Evolutionary conservation across 2,797 vertebrate species (phyloP).

Genomic region (Fistularia tabacaria): DNA sequence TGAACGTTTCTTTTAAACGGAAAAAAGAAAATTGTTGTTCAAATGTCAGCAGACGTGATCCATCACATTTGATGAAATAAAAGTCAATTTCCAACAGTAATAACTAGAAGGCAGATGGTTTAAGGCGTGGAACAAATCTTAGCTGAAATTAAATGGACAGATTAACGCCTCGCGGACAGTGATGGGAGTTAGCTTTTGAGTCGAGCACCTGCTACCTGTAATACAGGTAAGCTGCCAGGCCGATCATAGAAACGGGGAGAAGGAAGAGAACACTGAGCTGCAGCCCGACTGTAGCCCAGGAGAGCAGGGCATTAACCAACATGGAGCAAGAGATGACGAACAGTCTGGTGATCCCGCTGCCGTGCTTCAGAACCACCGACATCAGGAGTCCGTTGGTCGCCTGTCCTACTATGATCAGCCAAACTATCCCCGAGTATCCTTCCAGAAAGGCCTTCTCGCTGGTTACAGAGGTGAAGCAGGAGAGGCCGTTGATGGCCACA

Average conservation of each 20-base stretch:
- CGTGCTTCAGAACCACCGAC: constrained; percentile 93
- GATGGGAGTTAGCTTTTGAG: not conserved
- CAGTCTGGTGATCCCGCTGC: constrained; percentile 90
- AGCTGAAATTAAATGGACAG: too few species aligned
- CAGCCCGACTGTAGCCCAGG: constrained; percentile 80
- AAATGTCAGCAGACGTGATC: too few species aligned
- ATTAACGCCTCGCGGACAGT: too few species aligned
- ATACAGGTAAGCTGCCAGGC: constrained; percentile 85
- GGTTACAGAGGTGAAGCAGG: constrained; percentile 61
- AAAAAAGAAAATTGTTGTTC: too few species aligned
- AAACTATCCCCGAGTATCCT: constrained; percentile 82
- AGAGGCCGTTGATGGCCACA: constrained; percentile 78
- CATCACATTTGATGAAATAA: too few species aligned
- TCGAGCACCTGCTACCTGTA: constrained; percentile 65
- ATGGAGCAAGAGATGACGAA: constrained; percentile 93
- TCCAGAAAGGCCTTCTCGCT: constrained; percentile 75
- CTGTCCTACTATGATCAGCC: constrained; percentile 82
- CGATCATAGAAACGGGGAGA: constrained; percentile 77
- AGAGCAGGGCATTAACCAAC: constrained; percentile 86
- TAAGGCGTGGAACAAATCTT: too few species aligned
- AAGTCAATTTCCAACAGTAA: too few species aligned
- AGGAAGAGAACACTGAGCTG: constrained; percentile 86
- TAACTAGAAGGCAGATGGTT: constrained; percentile 18
- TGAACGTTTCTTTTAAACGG: too few species aligned
- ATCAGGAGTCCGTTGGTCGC: constrained; percentile 89